Conservation (phyloP, 2,888 invertebrate genomes). For the Microplitis manilae region DNA sequence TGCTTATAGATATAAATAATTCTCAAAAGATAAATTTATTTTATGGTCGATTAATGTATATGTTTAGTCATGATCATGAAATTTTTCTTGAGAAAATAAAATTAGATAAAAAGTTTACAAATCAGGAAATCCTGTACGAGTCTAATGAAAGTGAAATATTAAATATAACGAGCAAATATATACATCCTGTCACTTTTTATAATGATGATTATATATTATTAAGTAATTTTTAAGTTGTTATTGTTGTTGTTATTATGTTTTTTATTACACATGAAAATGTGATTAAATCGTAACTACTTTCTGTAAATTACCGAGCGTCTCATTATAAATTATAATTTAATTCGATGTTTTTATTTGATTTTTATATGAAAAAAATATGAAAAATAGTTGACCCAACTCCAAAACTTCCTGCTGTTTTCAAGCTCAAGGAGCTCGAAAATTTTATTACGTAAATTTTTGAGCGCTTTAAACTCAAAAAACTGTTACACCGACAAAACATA, state of each 20-base stretch:
- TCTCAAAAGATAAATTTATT: conserved; percentile 12
- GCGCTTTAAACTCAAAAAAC: no score
- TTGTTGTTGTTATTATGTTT: not conserved
- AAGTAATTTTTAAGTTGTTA: not conserved
- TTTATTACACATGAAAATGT: not conserved
- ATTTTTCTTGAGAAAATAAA: conserved; percentile 18
- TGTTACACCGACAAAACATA: no score
- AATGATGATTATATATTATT: not conserved
- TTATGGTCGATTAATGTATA: conserved; percentile 34
- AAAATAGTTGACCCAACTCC: no score
- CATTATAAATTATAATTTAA: no score
- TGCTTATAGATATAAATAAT: conserved; percentile 9
- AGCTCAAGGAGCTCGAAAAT: no score
- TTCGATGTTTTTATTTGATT: no score
- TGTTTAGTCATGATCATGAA: conserved; percentile 31
- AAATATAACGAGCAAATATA: conserved; percentile 6
- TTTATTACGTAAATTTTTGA: no score
- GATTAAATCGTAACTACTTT: no score
- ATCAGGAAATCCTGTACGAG: conserved; percentile 16
- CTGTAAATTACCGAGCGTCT: no score
- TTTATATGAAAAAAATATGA: no score
- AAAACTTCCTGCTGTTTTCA: no score
- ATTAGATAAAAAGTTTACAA: conserved; percentile 5
- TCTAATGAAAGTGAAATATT: conserved; percentile 16
- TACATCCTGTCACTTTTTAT: not conserved